A percentile compares a stretch with the other conserved stretches of the same genome.
phyloP scores from a whole-genome alignment of 2,113 vertebrate species.

The Varanus salvator region DNA sequence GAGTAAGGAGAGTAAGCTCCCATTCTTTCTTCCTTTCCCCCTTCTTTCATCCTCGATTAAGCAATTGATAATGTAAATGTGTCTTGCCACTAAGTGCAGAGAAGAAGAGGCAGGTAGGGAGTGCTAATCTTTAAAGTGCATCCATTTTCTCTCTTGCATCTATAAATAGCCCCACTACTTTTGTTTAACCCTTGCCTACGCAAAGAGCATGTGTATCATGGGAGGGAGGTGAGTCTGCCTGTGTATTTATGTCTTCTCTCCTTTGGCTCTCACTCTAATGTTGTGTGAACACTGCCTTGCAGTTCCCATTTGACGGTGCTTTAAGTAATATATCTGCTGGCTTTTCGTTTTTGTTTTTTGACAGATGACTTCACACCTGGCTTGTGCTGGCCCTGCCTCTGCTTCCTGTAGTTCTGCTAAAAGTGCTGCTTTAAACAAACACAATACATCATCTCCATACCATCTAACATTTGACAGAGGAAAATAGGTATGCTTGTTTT shows the following conservation, averaged over 20 bases:
- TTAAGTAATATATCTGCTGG: background rate
- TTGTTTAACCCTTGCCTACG: background rate
- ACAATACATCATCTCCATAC: background rate
- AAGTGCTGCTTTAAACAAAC: background rate
- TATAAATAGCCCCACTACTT: background rate
- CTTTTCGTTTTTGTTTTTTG: background rate
- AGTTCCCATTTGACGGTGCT: constrained; percentile 23
- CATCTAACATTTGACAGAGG: constrained; percentile 13
- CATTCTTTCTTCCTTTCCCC: background rate
- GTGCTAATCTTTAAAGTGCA: background rate
- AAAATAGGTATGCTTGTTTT: constrained; percentile 20
- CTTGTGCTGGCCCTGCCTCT: background rate
- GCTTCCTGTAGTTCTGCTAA: background rate
- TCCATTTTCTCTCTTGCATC: background rate
- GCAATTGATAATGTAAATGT: background rate
- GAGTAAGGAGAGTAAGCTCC: background rate
- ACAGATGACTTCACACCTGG: constrained; percentile 25
- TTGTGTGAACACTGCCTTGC: background rate
- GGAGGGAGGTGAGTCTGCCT: too few species aligned
- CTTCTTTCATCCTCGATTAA: background rate
- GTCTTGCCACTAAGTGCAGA: background rate
- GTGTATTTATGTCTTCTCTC: background rate
- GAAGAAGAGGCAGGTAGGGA: background rate
- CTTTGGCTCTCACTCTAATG: background rate
- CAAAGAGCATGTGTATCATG: background rate